phyloP scores from a whole-genome alignment of 2,113 vertebrate species.

The Sinocyclocheilus anshuiensis region DNA sequence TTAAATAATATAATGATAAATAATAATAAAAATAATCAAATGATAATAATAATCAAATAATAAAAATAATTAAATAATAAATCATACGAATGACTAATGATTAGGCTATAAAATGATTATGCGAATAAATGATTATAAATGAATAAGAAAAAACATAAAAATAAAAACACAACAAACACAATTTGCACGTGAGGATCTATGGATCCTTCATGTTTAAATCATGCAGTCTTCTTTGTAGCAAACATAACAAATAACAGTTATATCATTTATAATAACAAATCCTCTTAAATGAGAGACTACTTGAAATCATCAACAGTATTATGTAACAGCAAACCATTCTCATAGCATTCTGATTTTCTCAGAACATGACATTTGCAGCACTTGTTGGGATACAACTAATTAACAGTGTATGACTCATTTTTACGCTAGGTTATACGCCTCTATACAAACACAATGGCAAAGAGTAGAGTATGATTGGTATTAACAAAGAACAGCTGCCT shows the following conservation, averaged over 20 bases:
- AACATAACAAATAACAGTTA: background rate
- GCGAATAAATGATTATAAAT: too few species aligned
- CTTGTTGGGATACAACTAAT: background rate
- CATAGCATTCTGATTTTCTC: constrained; percentile 1
- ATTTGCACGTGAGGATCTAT: too few species aligned
- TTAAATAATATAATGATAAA: too few species aligned
- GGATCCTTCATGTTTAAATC: background rate
- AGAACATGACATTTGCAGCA: background rate
- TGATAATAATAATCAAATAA: too few species aligned
- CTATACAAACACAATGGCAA: background rate
- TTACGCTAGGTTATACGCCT: constrained; percentile 4
- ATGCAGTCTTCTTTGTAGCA: background rate
- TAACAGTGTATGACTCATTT: constrained; percentile 36
- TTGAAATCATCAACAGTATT: background rate
- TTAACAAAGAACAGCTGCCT: background rate
- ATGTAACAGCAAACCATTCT: background rate
- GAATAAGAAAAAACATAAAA: too few species aligned
- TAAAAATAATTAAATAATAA: too few species aligned
- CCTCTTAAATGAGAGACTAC: background rate
- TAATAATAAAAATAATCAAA: too few species aligned
- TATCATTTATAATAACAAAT: background rate
- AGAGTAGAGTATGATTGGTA: background rate
- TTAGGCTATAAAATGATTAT: too few species aligned
- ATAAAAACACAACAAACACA: too few species aligned
- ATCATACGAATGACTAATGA: too few species aligned